Base-by-base conservation (phyloP, 2,797 vertebrate species). In the Gobionotothen gibberifrons region DNA sequence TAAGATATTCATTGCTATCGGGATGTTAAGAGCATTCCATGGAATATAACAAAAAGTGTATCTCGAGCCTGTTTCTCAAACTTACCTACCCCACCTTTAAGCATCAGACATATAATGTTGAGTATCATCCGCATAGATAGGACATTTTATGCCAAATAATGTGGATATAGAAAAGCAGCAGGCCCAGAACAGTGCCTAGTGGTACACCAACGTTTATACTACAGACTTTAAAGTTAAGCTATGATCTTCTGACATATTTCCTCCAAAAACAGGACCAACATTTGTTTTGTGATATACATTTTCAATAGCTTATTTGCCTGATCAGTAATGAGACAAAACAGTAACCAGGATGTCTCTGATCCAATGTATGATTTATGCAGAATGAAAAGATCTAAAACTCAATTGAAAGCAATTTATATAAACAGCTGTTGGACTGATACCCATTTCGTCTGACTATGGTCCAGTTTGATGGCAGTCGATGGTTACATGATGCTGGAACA, bases 401-500 rank as follows among this genome's bases (percentile, higher is more conserved):
- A 14, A 49, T 19, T 53, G 8, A 56, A 58, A 59, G 22, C 19
- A 8, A 44, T 61, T 68, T 4, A 17, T 22, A 21, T 15, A 3
- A 58, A 36, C 17, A 7, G 52, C 13, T 46, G 39, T 51, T 58
- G 32, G 14, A 47, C 29, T 21, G 54, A 69, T 9, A 21, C 1
- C 13, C 16, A 53, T 3, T 36, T 11, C 16, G 19, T 9, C 22
- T 65, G 55, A 12, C 46, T 12, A 0, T 16, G 9, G 10, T 63
- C 65, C 48, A 63, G 42, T 49, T 40, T 1, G 14, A 49, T 47
- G 29, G 29, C 60, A 22, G 15, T 64, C 72, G 43, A 1, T 61
- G 51, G 29, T 39, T 42, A 32, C 44, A 62, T 64, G 67, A 13
- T 14, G 44, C 22, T 55, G 46, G 46, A 89, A 53, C 82, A 84